Percentiles rank a stretch among this genome's conserved stretches.
phyloP scores from a whole-genome alignment of 2,113 vertebrate species.

The Hydrochoerus hydrochaeris region DNA sequence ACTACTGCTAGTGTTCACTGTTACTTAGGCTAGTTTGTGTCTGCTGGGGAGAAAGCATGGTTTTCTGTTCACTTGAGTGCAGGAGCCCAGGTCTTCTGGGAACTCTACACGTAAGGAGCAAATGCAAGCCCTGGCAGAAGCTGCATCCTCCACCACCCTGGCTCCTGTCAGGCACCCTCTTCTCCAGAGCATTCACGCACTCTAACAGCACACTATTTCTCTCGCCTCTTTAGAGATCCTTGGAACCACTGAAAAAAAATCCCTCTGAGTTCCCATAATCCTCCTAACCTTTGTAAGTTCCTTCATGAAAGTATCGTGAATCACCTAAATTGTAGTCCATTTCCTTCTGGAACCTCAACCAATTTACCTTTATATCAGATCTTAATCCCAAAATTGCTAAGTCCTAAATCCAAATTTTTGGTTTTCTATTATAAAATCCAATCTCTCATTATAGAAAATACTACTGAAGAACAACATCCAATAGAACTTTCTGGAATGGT shows the following conservation, averaged over 20 bases:
- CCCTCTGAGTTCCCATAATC: background rate
- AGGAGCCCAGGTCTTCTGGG: constrained; percentile 5
- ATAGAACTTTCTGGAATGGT: background rate
- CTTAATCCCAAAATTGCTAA: background rate
- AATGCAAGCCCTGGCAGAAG: constrained; percentile 4
- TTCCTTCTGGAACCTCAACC: constrained; percentile 18
- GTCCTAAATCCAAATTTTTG: background rate
- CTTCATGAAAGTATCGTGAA: constrained; percentile 22
- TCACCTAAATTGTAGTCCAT: background rate
- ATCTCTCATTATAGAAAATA: background rate
- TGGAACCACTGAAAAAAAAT: background rate
- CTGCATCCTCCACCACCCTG: background rate
- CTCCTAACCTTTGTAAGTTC: background rate
- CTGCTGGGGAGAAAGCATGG: background rate
- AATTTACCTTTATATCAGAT: background rate
- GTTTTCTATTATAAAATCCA: constrained; percentile 1
- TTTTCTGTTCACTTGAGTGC: background rate
- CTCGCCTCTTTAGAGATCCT: background rate
- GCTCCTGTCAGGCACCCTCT: background rate
- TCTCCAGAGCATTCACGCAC: background rate
- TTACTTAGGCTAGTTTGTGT: background rate
- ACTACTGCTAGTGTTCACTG: background rate
- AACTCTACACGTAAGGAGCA: background rate
- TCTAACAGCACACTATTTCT: background rate
- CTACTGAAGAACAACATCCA: background rate